phyloP scores from a whole-genome alignment of 1,140 invertebrate genomes.

The Drosophila kanapiae region DNA sequence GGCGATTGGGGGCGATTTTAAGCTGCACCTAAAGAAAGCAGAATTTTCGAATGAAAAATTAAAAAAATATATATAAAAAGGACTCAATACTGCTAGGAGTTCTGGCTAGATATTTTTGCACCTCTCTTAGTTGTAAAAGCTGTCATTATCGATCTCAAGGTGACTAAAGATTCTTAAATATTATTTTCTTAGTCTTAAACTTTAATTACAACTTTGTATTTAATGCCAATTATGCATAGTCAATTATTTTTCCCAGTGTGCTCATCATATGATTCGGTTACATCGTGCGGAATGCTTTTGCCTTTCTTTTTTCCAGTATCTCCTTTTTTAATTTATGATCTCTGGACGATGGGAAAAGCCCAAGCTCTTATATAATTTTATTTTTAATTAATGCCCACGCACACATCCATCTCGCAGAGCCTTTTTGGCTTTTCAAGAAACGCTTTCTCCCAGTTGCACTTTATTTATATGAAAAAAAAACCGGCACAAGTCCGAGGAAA shows the following conservation, averaged over 20 bases:
- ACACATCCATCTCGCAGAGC: conserved; percentile 35
- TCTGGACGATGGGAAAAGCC: conserved; percentile 23
- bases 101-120: no score
- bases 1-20: conserved; percentile 36
- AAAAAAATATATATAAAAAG: not conserved
- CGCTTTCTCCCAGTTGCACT: conserved; percentile 8
- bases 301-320: conserved; percentile 12
- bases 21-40: conserved; percentile 31
- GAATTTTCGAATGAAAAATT: not conserved
- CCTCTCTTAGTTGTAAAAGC: rapidly evolving
- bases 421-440: conserved; percentile 28
- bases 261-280: conserved; percentile 31
- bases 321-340: conserved; percentile 72
- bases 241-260: not conserved
- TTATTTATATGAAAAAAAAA: conserved; percentile 20
- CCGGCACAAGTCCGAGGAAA: conserved; percentile 28
- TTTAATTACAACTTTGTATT: no score
- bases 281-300: conserved; percentile 31
- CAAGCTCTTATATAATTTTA: conserved; percentile 63
- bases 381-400: conserved; percentile 73
- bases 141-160: not conserved
- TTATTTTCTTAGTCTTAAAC: not conserved
- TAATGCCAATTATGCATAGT: not conserved
- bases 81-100: not conserved
- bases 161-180: not conserved